phyloP scores from a whole-genome alignment of 2,113 vertebrate genomes.

The Hippocampus zosterae region DNA sequence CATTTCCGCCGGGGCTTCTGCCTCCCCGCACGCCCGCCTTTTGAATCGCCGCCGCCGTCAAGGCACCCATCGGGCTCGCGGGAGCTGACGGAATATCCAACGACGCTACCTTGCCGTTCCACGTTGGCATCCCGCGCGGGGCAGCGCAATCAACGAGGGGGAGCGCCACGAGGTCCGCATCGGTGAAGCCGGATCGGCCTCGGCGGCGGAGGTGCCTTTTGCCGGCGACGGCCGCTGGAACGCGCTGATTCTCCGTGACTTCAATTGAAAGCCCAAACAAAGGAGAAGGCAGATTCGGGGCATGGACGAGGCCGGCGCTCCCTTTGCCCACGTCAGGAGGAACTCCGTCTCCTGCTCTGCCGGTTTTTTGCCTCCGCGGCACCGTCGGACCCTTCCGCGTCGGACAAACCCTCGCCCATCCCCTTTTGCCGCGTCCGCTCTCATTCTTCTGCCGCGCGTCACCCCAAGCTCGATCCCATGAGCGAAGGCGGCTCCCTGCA shows the following conservation, averaged over 20 bases:
- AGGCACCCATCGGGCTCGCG: constrained; percentile 35
- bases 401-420: constrained; percentile 32
- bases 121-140: constrained; percentile 39
- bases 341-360: constrained; percentile 37
- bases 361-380: constrained; percentile 24
- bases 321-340: constrained; percentile 43
- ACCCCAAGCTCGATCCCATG: constrained; percentile 74
- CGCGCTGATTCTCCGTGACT: constrained; percentile 1
- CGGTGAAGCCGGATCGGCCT: constrained; percentile 31
- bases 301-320: constrained; percentile 42
- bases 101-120: constrained; percentile 27
- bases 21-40: constrained; percentile 24
- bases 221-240: constrained; percentile 37
- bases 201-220: constrained; percentile 28
- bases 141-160: constrained; percentile 11
- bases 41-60: constrained; percentile 47
- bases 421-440: constrained; percentile 31
- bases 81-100: constrained; percentile 28
- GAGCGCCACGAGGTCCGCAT: constrained; percentile 18
- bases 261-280: constrained; percentile 34
- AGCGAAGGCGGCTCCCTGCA: constrained; percentile 81
- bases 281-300: constrained; percentile 31
- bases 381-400: constrained; percentile 26
- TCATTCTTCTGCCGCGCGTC: constrained; percentile 56
- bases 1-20: too few relatives aligned